Percentiles rank a stretch among this genome's conserved stretches.
Evolutionary conservation across 2,113 vertebrate species (phyloP).

Genomic region (Myotis davidii): DNA sequence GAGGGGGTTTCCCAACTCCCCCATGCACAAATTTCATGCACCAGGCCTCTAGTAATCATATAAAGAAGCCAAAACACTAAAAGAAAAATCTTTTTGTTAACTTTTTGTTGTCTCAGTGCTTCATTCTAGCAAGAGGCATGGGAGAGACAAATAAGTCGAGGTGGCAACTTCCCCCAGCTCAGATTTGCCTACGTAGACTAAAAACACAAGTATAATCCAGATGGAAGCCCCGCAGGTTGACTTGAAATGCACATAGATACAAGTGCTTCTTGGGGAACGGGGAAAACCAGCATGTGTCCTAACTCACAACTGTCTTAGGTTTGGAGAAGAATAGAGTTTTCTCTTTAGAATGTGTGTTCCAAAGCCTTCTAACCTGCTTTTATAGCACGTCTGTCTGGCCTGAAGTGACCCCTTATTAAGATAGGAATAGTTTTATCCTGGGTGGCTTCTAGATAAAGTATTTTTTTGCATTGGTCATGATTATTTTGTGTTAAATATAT

Average conservation of each 20-base stretch:
- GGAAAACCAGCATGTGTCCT: background rate
- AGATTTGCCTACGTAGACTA: background rate
- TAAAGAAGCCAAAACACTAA: background rate
- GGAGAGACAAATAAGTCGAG: background rate
- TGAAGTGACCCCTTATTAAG: background rate
- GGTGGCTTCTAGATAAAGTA: background rate
- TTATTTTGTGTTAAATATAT: constrained; percentile 47
- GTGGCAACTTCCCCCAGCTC: background rate
- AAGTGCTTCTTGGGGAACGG: background rate
- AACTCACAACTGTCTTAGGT: background rate
- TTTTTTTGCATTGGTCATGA: background rate
- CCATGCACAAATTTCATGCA: no score
- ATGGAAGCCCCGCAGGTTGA: background rate
- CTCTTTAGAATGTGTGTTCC: background rate
- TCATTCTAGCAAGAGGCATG: background rate
- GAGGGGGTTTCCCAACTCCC: no score
- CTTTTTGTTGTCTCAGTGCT: background rate
- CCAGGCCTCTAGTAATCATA: background rate
- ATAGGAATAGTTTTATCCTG: background rate
- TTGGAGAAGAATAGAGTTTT: background rate
- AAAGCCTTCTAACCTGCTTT: background rate
- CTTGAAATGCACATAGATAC: background rate
- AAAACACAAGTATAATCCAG: background rate
- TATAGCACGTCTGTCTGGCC: background rate
- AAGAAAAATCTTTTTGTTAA: background rate